These are phyloP conservation scores for Dendrocincla fuliginosa DNA, from an alignment of 2,797 vertebrate genomes.

Conservation along the genomic window DNA sequence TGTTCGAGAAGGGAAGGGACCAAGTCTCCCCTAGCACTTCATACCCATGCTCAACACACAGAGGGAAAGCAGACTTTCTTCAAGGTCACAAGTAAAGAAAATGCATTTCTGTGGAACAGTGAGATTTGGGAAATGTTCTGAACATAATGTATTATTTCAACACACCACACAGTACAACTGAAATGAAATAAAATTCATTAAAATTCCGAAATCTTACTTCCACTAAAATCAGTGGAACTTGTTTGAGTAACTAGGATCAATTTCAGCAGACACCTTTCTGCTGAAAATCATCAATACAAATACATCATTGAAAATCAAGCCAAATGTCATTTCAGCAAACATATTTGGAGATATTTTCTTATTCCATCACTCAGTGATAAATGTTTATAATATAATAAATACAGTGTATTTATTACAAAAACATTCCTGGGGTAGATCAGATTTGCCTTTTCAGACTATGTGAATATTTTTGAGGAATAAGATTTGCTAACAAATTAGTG, in stretches of 20 bases:
- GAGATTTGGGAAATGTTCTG: not conserved
- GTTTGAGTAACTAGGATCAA: not conserved
- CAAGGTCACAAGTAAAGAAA: not conserved
- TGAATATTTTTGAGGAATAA: not conserved
- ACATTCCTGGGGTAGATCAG: not conserved
- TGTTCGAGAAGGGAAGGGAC: not conserved
- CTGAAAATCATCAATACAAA: no score
- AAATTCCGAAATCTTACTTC: not conserved
- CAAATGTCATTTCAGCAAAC: not conserved
- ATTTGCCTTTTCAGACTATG: not conserved
- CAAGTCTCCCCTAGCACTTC: not conserved
- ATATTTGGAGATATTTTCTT: not conserved
- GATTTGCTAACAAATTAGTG: not conserved
- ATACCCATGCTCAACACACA: accelerated
- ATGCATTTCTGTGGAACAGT: not conserved
- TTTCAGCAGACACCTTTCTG: not conserved
- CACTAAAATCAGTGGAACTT: not conserved
- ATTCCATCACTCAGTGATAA: not conserved
- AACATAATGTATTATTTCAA: not conserved
- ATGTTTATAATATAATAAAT: not conserved
- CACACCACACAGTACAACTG: not conserved
- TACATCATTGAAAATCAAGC: not conserved
- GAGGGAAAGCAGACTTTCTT: not conserved
- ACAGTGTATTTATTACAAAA: not conserved
- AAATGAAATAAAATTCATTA: not conserved